phyloP scores from a whole-genome alignment of 2,888 invertebrate genomes.

The Strigamia transsilvanica region DNA sequence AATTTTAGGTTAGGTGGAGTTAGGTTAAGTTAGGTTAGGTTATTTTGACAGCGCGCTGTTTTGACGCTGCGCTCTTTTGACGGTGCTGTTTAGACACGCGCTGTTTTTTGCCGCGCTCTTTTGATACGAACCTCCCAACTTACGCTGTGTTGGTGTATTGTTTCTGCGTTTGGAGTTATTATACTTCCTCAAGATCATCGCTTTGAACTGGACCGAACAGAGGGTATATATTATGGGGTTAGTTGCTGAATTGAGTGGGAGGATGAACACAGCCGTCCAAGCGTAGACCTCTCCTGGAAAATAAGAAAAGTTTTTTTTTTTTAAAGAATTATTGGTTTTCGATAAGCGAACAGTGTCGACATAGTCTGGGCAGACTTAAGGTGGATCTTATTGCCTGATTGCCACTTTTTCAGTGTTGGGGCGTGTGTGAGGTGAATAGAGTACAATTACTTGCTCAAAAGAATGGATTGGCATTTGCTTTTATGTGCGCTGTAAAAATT shows the following conservation, averaged over 20 bases:
- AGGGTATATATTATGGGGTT: constrained; percentile 61
- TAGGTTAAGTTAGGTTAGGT: no score
- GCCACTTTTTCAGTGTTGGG: neutral
- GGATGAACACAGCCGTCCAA: constrained; percentile 61
- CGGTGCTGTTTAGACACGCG: no score
- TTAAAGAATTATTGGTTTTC: neutral
- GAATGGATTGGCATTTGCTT: constrained; percentile 13
- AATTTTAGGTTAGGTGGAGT: no score
- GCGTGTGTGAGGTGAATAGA: neutral
- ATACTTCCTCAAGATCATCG: constrained; percentile 54
- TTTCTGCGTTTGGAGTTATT: constrained; percentile 42
- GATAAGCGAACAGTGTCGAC: constrained; percentile 5
- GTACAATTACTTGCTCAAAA: neutral
- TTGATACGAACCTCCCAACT: no score
- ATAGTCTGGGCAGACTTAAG: neutral
- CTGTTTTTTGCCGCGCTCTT: no score
- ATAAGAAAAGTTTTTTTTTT: neutral
- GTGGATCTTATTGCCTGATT: neutral
- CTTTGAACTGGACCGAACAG: constrained; percentile 58
- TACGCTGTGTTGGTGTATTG: constrained; percentile 54
- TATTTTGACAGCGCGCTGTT: no score
- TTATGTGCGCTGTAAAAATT: constrained; percentile 3
- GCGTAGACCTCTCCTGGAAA: constrained; percentile 59
- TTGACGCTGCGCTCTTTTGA: no score
- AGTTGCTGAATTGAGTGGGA: constrained; percentile 61